Base-by-base conservation (phyloP, 2,888 invertebrate genomes). In the Cinara cedri region DNA sequence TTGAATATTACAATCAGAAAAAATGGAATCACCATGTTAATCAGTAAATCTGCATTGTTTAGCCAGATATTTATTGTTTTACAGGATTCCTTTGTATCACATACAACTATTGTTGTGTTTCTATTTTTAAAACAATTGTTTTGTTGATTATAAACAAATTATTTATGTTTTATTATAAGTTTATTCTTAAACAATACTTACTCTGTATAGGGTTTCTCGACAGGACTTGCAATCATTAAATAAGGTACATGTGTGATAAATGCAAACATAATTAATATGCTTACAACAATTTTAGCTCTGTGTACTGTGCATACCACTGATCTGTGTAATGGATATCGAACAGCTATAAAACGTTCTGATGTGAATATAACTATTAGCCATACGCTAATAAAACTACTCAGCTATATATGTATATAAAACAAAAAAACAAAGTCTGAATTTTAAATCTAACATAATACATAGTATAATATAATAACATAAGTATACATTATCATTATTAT, bases 341-440 rank as follows among this genome's bases (percentile, higher is more conserved):
- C 93, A 0, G 93, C 94, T 9, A 95, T 90, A 85, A 92, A 95
- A 26, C 95, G 88, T 85, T 95, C 95, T 1, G 93, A 89, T 0
- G 95, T 95, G 85, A 95, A 95, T 0, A 93, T 91, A 10, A 94
- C 92, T 24, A 94, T 93, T 81, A 94, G 88, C 94, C 95, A 95
- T 0, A 93, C 91, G 83, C 94, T 94, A 80, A 92, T 87, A 84
- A 92, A 92, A 84, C 92, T 91, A 82, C 91, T 90, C 80, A 93
- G 89, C 83, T 91, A 91, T 42, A 75, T 55, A 81, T 60, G n/a
- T 70, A 24, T 26, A 71, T 46, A 60, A 60, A 72, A 57, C 14
- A 10, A 80, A 19, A 44, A 14, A 66, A 66, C 9, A 10, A 46
- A 46, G 6, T 14, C 8, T 44, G 13, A 3, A 3, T 65, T 24